phyloP scores from a whole-genome alignment of 2,888 invertebrate species.

The Eristalinus sepulchralis region DNA sequence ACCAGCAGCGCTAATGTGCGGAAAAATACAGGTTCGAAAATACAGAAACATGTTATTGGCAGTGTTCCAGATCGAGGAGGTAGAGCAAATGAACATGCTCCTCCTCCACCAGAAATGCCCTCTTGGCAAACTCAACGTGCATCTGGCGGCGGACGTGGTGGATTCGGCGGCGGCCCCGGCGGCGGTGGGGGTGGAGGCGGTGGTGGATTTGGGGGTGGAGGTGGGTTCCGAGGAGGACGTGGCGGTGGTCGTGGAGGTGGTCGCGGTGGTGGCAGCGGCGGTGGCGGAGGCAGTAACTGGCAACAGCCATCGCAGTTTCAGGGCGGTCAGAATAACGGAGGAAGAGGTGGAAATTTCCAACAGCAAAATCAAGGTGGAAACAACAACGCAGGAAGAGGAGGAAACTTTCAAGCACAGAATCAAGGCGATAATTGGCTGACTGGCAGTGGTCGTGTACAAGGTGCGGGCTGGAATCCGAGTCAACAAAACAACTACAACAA shows the following conservation, averaged over 20 bases:
- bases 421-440: slow-evolving; percentile 73
- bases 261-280: not conserved
- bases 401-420: slow-evolving; percentile 23
- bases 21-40: slow-evolving; percentile 90
- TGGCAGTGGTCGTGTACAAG: slow-evolving; percentile 80
- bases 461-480: slow-evolving; percentile 77
- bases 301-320: not conserved
- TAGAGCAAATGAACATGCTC: slow-evolving; percentile 92
- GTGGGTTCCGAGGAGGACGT: slow-evolving; percentile 74
- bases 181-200: slow-evolving; percentile 74
- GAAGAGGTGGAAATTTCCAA: slow-evolving; percentile 27
- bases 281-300: slow-evolving; percentile 59
- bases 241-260: slow-evolving; percentile 75
- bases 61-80: slow-evolving; percentile 97
- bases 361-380: slow-evolving; percentile 19
- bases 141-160: slow-evolving; percentile 79
- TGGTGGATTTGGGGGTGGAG: slow-evolving; percentile 71
- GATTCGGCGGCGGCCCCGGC: slow-evolving; percentile 76
- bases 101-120: slow-evolving; percentile 98
- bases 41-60: slow-evolving; percentile 95
- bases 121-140: slow-evolving; percentile 90
- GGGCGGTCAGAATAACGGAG: not conserved
- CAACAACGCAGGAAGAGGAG: not conserved
- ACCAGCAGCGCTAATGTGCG: slow-evolving; percentile 93
- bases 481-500: slow-evolving; percentile 57